Base-by-base conservation (phyloP, 1,140 invertebrate genomes). In the Drosophila sturtevanti region DNA sequence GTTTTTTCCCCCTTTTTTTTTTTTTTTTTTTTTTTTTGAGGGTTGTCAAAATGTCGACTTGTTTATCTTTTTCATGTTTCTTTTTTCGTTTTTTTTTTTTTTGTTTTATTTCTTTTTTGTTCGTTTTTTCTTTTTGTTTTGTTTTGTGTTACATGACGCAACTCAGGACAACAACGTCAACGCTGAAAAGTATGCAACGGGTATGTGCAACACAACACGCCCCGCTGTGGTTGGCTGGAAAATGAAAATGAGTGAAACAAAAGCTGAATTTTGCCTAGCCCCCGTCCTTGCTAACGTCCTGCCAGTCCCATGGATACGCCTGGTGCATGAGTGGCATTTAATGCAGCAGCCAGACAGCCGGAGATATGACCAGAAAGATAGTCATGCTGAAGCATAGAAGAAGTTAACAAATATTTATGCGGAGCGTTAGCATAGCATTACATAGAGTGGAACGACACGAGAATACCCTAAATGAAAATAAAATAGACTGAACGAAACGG, bases 11-110 rank as follows among this genome's bases (percentile, higher is more conserved):
- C 22, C 2, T 4, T 24, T 24, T 24, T 24, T 24, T 24, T 24
- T 24, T 24, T 24, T 24, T 24, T 24, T 0, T 31, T 34, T 9
- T 37, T 74, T 66, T 68, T 71, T 58, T 77, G 54, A 77, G 67
- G 81, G 48, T 86, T 85, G 78, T 85, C 81, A 86, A 85, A 85
- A 86, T 86, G 81, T 85, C 77, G 81, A 86, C 81, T 86, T 85
- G 81, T 78, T 85, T 85, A 86, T 85, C 81, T 81, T 85, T 48
- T 48, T 11, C 7, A 7, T 21, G 18, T 18, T 16, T 48, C 10
- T 9, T 44, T 9, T 48, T 48, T 9, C 9, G 7, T 21, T 44
- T 18, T 16, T 14, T 21, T 9, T 44, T 9, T 18, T 9, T 44
- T 0, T 44, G n/a, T 37, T 11, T 38, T 38, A 14, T 38, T 38